These are phyloP conservation scores for Bambusicola thoracicus DNA, from an alignment of 2,113 vertebrate genomes.

Conservation along the genomic window DNA sequence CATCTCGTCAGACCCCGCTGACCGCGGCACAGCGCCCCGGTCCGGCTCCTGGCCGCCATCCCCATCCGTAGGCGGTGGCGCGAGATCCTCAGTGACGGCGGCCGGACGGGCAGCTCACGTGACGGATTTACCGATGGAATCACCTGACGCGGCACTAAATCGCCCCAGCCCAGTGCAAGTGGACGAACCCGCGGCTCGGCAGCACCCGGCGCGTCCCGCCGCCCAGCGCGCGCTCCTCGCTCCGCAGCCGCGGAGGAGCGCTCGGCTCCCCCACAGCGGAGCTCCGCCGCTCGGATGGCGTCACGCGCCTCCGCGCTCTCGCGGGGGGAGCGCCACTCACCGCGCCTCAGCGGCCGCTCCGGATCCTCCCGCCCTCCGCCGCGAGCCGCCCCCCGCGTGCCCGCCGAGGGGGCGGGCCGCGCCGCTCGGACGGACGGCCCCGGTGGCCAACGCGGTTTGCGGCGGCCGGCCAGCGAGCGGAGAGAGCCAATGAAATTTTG, in stretches of 20 bases:
- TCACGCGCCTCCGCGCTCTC: accelerated
- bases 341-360: neutral
- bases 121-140: neutral
- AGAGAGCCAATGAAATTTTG: neutral
- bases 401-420: neutral
- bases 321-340: too few species aligned
- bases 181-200: neutral
- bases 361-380: too few species aligned
- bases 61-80: neutral
- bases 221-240: too few species aligned
- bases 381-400: neutral
- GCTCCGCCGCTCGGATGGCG: neutral
- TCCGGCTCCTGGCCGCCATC: neutral
- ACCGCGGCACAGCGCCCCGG: too few species aligned
- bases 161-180: neutral
- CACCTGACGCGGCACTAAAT: neutral
- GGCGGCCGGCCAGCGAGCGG: neutral
- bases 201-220: too few species aligned
- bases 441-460: neutral
- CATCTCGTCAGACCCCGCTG: too few species aligned
- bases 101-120: neutral
- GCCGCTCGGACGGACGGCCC: neutral
- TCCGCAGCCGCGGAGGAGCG: too few species aligned
- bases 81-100: neutral
- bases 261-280: accelerated